Evolutionary conservation across 1,140 invertebrate species (phyloP).

Genomic region (Drosophila elegans): DNA sequence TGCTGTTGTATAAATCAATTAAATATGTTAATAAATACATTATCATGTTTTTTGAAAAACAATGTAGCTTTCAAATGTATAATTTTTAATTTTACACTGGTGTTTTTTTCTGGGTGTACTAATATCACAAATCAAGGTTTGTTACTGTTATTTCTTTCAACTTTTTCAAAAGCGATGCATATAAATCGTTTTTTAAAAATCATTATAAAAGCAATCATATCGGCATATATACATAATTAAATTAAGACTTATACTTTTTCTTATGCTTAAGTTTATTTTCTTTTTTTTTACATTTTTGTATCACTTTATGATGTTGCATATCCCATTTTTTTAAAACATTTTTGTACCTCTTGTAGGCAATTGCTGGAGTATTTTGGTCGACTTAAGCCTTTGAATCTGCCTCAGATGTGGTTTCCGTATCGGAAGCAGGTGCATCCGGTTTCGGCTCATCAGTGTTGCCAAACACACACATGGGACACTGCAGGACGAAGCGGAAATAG

Average conservation of each 20-base stretch:
- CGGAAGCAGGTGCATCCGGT: slow-evolving; percentile 84
- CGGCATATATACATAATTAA: too few species aligned
- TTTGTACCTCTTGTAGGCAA: slow-evolving; percentile 54
- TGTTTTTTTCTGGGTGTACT: too few species aligned
- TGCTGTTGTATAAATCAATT: too few species aligned
- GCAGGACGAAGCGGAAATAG: neutral
- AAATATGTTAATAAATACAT: too few species aligned
- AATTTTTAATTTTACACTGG: too few species aligned
- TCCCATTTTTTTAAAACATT: slow-evolving; percentile 40
- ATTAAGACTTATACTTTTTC: neutral
- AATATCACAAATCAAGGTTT: too few species aligned
- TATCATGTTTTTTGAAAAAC: too few species aligned
- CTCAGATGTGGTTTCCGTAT: slow-evolving; percentile 83
- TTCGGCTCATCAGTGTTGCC: slow-evolving; percentile 77
- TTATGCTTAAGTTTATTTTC: slow-evolving; percentile 2
- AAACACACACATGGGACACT: slow-evolving; percentile 89
- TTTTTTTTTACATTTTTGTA: slow-evolving; percentile 55
- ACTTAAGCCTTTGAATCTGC: slow-evolving; percentile 72
- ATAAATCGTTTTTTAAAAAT: too few species aligned
- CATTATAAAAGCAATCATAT: too few species aligned
- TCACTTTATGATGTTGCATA: slow-evolving; percentile 40
- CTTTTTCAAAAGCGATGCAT: too few species aligned
- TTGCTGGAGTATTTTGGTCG: slow-evolving; percentile 27
- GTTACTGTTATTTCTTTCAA: too few species aligned
- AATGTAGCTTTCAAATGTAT: too few species aligned